phyloP scores from a whole-genome alignment of 2,113 vertebrate species.

The Rhegmatorhina hoffmannsi region DNA sequence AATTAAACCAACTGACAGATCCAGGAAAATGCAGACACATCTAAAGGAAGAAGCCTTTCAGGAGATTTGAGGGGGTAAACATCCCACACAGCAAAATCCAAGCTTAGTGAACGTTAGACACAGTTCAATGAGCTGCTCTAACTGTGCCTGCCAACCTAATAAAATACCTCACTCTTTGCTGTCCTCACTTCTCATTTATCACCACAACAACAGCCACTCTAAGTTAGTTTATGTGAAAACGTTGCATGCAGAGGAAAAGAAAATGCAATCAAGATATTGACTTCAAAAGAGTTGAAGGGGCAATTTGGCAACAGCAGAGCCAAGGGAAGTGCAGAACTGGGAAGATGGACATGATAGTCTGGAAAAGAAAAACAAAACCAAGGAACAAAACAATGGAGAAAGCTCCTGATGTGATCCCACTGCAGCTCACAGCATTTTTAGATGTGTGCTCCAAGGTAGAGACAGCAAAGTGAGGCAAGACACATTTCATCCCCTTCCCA shows the following conservation, averaged over 20 bases:
- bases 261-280: background rate
- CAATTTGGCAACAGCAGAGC: background rate
- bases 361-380: background rate
- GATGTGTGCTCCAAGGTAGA: background rate
- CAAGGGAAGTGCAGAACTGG: background rate
- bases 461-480: background rate
- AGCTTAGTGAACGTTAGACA: background rate
- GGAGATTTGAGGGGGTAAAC: background rate
- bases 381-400: background rate
- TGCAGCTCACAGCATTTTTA: background rate
- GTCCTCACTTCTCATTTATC: background rate
- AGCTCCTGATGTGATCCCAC: rapidly evolving
- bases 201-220: background rate
- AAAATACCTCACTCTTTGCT: background rate
- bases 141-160: background rate
- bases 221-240: background rate
- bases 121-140: background rate
- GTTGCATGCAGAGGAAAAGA: background rate
- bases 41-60: background rate
- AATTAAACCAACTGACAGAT: background rate
- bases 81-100: background rate
- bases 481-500: background rate
- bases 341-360: background rate
- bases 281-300: background rate
- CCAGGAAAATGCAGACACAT: background rate